Conservation (phyloP, 2,888 invertebrate genomes). For the Phalangium opilio region DNA sequence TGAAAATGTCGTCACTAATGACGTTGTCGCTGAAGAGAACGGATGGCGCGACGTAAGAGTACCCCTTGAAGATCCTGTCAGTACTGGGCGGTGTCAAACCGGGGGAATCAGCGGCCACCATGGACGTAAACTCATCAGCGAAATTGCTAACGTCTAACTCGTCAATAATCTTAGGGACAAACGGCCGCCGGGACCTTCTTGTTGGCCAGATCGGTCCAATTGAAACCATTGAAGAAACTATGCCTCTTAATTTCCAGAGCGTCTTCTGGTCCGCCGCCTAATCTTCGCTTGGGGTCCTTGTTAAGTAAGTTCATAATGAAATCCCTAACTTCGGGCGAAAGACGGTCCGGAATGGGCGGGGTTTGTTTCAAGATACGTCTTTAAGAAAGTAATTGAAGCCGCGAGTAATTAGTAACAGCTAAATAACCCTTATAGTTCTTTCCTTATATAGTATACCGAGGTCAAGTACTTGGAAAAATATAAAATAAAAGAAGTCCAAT, state of each 20-base stretch:
- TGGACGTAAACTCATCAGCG: constrained; percentile 86
- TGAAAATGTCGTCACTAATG: constrained; percentile 54
- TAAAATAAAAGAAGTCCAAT: constrained; percentile 12
- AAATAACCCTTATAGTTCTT: too few species aligned
- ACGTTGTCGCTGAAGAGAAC: constrained; percentile 63
- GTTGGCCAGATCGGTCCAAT: constrained; percentile 65
- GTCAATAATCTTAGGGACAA: constrained; percentile 65
- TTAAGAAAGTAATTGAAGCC: constrained; percentile 16
- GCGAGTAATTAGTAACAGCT: not conserved
- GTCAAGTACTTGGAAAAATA: not conserved
- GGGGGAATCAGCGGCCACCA: constrained; percentile 68
- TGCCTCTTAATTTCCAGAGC: constrained; percentile 80
- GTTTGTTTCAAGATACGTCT: constrained; percentile 70
- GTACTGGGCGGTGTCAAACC: constrained; percentile 14
- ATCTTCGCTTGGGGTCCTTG: constrained; percentile 71
- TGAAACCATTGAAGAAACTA: constrained; percentile 61
- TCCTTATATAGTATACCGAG: too few species aligned
- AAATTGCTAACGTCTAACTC: constrained; percentile 92
- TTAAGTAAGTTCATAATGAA: constrained; percentile 67
- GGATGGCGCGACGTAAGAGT: constrained; percentile 88
- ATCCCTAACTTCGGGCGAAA: constrained; percentile 56
- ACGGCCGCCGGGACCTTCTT: constrained; percentile 71
- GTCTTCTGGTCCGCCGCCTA: constrained; percentile 71
- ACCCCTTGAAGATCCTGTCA: constrained; percentile 82
- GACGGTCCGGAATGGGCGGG: constrained; percentile 71